Conservation (phyloP, 2,113 vertebrate genomes). For the Myrmecophaga tridactyla region DNA sequence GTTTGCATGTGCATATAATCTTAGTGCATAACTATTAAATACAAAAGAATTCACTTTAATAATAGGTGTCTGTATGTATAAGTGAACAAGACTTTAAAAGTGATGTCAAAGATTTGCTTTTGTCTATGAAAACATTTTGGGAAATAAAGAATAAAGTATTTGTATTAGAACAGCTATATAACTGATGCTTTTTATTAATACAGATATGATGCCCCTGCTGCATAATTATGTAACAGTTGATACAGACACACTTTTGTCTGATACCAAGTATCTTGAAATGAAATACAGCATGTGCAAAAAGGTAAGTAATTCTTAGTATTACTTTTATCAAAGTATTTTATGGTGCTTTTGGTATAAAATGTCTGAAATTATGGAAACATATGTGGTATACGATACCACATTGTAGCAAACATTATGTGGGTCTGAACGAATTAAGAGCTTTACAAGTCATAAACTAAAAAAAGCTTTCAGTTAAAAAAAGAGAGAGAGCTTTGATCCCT, state of each 20-base stretch:
- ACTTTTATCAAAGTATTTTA: not conserved
- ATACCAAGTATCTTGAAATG: slow-evolving; percentile 99
- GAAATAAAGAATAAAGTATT: slow-evolving; percentile 4
- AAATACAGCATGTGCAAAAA: slow-evolving; percentile 99
- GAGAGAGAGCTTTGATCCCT: not conserved
- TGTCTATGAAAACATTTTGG: not conserved
- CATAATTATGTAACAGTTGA: slow-evolving; percentile 99
- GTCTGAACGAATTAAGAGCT: not conserved
- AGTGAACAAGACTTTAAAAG: not conserved
- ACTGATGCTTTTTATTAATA: slow-evolving; percentile 68
- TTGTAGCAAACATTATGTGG: not conserved
- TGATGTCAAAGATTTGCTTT: not conserved
- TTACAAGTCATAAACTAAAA: not conserved
- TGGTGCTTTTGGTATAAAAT: not conserved
- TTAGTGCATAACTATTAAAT: slow-evolving; percentile 24
- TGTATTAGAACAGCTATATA: slow-evolving; percentile 37
- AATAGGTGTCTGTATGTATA: not conserved
- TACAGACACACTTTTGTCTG: slow-evolving; percentile 96
- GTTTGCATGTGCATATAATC: not conserved
- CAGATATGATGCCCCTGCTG: slow-evolving; percentile 99
- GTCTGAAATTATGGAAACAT: not conserved
- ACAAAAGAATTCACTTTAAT: not conserved
- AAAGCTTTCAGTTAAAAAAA: too few species aligned
- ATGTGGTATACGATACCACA: not conserved
- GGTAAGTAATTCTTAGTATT: slow-evolving; percentile 84